These are phyloP conservation scores for Anoplolepis gracilipes DNA, from an alignment of 1,140 invertebrate species.

Conservation along the genomic window DNA sequence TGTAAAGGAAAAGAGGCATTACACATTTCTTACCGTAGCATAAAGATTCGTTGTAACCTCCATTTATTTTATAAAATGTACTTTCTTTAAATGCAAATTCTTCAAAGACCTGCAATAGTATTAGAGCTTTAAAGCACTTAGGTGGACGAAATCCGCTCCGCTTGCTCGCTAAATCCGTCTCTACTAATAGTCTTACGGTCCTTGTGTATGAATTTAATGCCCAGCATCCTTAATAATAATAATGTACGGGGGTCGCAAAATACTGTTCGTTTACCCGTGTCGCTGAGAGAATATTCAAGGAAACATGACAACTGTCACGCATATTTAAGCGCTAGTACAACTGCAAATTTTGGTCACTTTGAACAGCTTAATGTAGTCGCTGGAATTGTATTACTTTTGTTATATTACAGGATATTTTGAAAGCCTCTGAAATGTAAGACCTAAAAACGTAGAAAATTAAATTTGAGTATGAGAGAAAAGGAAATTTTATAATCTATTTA, in stretches of 20 bases:
- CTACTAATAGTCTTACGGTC: constrained; percentile 45
- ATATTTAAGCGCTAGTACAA: background rate
- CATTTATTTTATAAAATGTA: constrained; percentile 17
- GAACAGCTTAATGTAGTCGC: constrained; percentile 11
- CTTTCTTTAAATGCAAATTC: constrained; percentile 27
- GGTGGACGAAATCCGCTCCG: constrained; percentile 17
- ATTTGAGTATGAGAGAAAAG: background rate
- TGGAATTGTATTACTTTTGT: background rate
- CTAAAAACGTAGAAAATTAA: background rate
- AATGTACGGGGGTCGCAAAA: constrained; percentile 19
- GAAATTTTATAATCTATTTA: background rate
- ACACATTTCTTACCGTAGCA: background rate
- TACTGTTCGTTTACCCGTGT: background rate
- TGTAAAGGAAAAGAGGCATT: too few relatives aligned
- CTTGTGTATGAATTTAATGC: constrained; percentile 42
- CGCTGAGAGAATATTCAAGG: constrained; percentile 43
- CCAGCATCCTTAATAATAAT: constrained; percentile 45
- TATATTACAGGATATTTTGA: background rate
- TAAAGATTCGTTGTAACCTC: background rate
- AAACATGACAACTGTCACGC: constrained; percentile 45
- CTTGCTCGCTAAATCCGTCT: constrained; percentile 34
- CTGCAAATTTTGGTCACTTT: constrained; percentile 5
- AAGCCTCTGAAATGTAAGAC: background rate
- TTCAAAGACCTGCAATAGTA: constrained; percentile 23
- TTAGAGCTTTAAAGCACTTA: constrained; percentile 2